Conservation (phyloP, 2,113 vertebrate species). For the Casuarius casuarius region DNA sequence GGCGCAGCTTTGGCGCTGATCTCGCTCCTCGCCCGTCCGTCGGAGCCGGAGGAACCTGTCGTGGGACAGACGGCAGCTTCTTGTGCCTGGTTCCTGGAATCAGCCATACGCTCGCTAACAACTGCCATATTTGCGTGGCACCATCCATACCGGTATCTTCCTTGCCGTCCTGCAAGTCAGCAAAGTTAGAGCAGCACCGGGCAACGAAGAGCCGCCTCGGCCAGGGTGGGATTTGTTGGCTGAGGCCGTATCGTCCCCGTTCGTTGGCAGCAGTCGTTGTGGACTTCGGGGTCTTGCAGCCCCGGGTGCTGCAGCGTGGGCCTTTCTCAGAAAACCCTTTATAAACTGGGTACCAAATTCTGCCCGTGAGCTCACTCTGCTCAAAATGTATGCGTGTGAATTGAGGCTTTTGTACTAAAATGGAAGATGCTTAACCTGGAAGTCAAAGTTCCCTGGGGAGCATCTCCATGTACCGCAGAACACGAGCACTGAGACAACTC, state of each 20-base stretch:
- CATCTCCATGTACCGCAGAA: neutral
- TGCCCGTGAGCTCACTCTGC: neutral
- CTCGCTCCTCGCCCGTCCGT: neutral
- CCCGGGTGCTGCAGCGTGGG: neutral
- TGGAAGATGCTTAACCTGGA: constrained; percentile 24
- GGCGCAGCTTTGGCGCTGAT: neutral
- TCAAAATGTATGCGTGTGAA: neutral
- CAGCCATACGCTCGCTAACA: neutral
- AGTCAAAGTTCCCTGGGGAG: neutral
- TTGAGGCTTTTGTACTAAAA: neutral
- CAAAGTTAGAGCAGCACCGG: neutral
- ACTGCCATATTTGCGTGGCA: neutral
- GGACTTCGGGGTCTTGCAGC: constrained; percentile 9
- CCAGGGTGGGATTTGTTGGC: neutral
- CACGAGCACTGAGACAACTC: neutral
- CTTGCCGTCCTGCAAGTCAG: neutral
- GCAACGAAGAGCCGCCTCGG: neutral
- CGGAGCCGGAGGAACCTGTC: neutral
- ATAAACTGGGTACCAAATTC: neutral
- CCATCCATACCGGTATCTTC: neutral
- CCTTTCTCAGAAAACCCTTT: neutral
- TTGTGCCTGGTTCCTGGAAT: neutral
- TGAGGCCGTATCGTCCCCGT: neutral
- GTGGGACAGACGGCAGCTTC: neutral
- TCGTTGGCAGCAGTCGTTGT: neutral